Percentiles rank a stretch among this genome's conserved stretches.
phyloP scores from a whole-genome alignment of 1,140 invertebrate genomes.

The Trichogramma pretiosum region DNA sequence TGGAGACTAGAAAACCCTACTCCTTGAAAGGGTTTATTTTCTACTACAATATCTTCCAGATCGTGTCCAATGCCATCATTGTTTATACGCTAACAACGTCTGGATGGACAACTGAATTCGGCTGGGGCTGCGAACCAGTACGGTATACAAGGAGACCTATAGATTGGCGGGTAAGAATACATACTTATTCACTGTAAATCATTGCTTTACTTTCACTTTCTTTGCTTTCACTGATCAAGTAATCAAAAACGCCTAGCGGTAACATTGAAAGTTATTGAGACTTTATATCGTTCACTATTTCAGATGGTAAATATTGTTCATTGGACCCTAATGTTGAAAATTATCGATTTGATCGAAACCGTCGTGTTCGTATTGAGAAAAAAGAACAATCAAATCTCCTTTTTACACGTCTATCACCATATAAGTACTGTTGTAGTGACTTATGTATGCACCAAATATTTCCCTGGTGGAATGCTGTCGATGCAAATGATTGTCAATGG shows the following conservation, averaged over 20 bases:
- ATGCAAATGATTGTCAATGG: slow-evolving; percentile 29
- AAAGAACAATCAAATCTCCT: slow-evolving; percentile 57
- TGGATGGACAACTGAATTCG: slow-evolving; percentile 22
- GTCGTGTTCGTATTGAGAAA: slow-evolving; percentile 59
- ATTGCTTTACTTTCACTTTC: too few species aligned
- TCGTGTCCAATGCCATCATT: slow-evolving; percentile 43
- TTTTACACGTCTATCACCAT: slow-evolving; percentile 63
- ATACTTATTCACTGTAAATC: too few species aligned
- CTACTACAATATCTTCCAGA: slow-evolving; percentile 54
- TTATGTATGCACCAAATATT: slow-evolving; percentile 54
- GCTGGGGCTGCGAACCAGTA: slow-evolving; percentile 25
- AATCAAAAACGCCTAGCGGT: too few species aligned
- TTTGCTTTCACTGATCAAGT: too few species aligned
- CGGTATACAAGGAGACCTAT: slow-evolving; percentile 2
- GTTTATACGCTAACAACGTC: slow-evolving; percentile 31
- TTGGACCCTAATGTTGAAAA: slow-evolving; percentile 36
- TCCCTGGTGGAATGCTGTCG: slow-evolving; percentile 26
- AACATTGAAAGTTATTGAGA: neutral
- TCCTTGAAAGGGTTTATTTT: slow-evolving; percentile 48
- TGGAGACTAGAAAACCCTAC: slow-evolving; percentile 53
- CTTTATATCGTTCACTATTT: slow-evolving; percentile 10
- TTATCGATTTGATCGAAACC: slow-evolving; percentile 35
- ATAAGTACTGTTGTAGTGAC: slow-evolving; percentile 51
- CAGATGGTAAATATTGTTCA: slow-evolving; percentile 31
- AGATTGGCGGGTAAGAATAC: slow-evolving; percentile 13